These are phyloP conservation scores for Sarotherodon lohbergeri DNA, from an alignment of 2,113 vertebrate species.

Conservation along the genomic window DNA sequence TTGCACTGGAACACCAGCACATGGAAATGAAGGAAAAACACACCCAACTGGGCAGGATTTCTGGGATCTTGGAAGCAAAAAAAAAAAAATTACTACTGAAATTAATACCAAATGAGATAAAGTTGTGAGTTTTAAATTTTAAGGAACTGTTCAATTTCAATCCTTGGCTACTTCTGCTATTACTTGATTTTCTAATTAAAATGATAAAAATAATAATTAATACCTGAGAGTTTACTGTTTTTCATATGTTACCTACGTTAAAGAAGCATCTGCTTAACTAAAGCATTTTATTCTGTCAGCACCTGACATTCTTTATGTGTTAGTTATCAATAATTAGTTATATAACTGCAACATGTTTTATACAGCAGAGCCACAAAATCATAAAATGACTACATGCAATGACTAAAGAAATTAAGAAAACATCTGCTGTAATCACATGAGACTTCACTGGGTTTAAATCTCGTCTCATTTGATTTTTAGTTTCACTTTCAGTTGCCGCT, in stretches of 20 bases:
- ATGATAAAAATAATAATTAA: background rate
- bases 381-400: background rate
- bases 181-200: background rate
- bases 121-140: background rate
- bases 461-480: background rate
- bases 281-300: background rate
- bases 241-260: background rate
- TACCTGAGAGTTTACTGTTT: background rate
- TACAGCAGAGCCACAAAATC: background rate
- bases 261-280: background rate
- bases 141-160: background rate
- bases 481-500: background rate
- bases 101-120: background rate
- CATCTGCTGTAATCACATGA: background rate
- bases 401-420: background rate
- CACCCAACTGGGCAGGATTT: background rate
- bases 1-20: background rate
- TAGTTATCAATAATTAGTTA: background rate
- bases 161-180: background rate
- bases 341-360: background rate
- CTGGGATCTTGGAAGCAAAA: background rate
- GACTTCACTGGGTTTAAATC: background rate
- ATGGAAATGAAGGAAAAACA: background rate
- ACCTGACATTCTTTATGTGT: background rate
- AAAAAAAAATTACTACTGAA: background rate